Conservation (phyloP, 2,113 vertebrate genomes). For the Crocuta crocuta region DNA sequence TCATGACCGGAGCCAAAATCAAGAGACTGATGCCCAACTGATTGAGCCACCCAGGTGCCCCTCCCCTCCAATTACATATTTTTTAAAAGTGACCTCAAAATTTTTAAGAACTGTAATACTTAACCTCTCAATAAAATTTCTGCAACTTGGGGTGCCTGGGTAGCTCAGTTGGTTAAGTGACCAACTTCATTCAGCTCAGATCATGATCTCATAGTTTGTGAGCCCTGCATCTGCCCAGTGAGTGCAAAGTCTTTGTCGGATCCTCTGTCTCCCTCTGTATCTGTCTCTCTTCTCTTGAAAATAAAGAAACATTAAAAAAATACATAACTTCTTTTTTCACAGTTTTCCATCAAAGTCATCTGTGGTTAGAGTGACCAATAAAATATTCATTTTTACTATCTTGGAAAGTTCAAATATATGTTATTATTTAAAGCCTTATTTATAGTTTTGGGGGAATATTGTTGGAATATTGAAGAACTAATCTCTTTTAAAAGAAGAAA, state of each 20-base stretch:
- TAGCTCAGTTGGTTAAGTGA: too few relatives aligned
- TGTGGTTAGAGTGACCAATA: not conserved
- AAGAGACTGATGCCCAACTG: too few relatives aligned
- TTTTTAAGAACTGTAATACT: not conserved
- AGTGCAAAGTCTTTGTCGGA: too few relatives aligned
- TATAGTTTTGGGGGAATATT: not conserved
- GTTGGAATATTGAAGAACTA: not conserved
- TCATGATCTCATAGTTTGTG: too few relatives aligned
- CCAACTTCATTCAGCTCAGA: too few relatives aligned
- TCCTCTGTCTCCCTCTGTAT: too few relatives aligned
- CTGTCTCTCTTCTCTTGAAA: too few relatives aligned
- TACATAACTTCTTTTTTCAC: not conserved
- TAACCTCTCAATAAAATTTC: slow-evolving; percentile 10
- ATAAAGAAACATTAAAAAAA: not conserved
- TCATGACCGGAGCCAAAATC: too few relatives aligned
- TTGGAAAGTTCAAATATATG: not conserved
- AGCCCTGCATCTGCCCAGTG: too few relatives aligned
- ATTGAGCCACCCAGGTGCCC: too few relatives aligned
- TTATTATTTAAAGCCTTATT: not conserved
- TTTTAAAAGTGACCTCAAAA: slow-evolving; percentile 65
- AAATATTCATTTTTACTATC: not conserved
- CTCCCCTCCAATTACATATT: not conserved
- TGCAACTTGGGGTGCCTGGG: not conserved
- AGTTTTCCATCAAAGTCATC: not conserved
- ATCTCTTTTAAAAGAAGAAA: too few relatives aligned